These are phyloP conservation scores for Drosophila nr. fundita DNA, from an alignment of 2,888 invertebrate genomes.

Conservation along the genomic window DNA sequence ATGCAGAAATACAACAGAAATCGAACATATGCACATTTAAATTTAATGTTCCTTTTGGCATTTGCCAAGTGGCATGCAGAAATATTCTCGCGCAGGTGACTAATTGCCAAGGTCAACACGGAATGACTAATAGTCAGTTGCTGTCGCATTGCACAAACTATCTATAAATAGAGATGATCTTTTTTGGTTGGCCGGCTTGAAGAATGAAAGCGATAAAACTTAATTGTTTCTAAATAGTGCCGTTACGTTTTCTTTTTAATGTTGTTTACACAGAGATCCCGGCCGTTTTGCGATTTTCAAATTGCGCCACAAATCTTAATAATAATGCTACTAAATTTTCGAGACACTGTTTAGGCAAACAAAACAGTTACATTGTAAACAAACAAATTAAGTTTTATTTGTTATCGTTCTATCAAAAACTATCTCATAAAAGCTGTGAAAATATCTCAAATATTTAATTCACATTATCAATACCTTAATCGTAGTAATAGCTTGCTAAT, in stretches of 20 bases:
- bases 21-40: slow-evolving; percentile 38
- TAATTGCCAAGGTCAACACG: slow-evolving; percentile 54
- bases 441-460: background rate
- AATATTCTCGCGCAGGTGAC: slow-evolving; percentile 45
- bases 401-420: background rate
- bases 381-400: slow-evolving; percentile 3
- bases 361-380: background rate
- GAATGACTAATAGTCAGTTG: slow-evolving; percentile 47
- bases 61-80: slow-evolving; percentile 37
- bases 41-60: slow-evolving; percentile 44
- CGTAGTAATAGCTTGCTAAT: background rate
- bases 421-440: background rate
- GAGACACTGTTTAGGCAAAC: background rate
- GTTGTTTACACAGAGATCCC: background rate
- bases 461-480: background rate
- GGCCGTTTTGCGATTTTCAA: background rate
- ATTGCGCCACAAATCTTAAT: slow-evolving; percentile 4
- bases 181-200: background rate
- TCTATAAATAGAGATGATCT: slow-evolving; percentile 8
- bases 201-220: background rate
- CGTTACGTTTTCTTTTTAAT: background rate
- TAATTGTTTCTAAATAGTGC: background rate
- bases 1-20: slow-evolving; percentile 31
- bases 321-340: background rate
- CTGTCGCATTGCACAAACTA: slow-evolving; percentile 40